These are phyloP conservation scores for Cabera pusaria DNA, from an alignment of 2,888 invertebrate genomes.

Conservation along the genomic window DNA sequence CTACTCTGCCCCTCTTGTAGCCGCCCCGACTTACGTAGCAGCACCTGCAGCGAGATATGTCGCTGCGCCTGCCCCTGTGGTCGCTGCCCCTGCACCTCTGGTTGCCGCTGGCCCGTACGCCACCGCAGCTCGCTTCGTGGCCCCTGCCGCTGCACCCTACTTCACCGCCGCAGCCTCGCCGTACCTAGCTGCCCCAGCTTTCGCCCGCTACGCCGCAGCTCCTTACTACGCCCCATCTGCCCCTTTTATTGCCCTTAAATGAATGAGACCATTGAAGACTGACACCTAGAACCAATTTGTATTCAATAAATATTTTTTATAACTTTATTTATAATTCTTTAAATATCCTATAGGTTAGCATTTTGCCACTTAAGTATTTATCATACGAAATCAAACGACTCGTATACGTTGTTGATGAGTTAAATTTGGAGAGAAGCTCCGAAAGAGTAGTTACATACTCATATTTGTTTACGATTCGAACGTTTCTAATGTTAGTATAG, in stretches of 20 bases:
- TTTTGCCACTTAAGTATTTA: too few species aligned
- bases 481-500: constrained; percentile 33
- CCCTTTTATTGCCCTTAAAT: constrained; percentile 58
- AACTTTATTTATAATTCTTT: constrained; percentile 2
- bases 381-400: too few species aligned
- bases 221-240: constrained; percentile 54
- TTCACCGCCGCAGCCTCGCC: constrained; percentile 36
- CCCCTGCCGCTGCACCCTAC: constrained; percentile 31
- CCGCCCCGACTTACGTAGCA: constrained; percentile 83
- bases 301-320: constrained; percentile 28
- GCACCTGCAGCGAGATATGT: constrained; percentile 80
- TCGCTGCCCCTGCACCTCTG: constrained; percentile 36
- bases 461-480: constrained; percentile 15
- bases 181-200: constrained; percentile 31
- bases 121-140: constrained; percentile 41
- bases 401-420: constrained; percentile 18
- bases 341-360: too few species aligned
- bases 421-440: constrained; percentile 12
- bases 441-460: background rate
- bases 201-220: constrained; percentile 30
- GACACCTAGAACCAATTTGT: constrained; percentile 46
- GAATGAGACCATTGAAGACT: constrained; percentile 47
- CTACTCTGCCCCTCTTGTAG: constrained; percentile 81
- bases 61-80: constrained; percentile 63
- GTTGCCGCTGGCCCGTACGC: constrained; percentile 46